Evolutionary conservation across 2,797 vertebrate species (phyloP).

Genomic region (Artibeus lituratus): DNA sequence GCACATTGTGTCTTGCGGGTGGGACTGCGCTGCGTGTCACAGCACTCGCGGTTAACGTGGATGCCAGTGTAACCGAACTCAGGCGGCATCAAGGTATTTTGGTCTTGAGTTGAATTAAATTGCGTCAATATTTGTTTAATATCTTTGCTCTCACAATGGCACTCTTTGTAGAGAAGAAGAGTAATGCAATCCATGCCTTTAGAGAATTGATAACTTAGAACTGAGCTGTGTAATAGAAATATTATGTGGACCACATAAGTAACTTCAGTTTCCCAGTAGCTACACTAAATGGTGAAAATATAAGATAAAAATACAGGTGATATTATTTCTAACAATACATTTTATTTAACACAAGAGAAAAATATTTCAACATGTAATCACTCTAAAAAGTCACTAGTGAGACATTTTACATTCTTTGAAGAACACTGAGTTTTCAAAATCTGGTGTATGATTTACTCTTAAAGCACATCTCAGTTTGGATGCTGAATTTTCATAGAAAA

Average conservation of each 20-base stretch:
- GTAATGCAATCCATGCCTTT: background rate
- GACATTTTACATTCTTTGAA: background rate
- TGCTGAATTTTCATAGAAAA: conserved; percentile 22
- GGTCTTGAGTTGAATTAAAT: conserved; percentile 14
- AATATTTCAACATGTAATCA: conserved; percentile 1
- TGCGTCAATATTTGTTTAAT: conserved; percentile 26
- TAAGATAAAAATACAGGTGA: background rate
- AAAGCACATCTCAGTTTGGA: background rate
- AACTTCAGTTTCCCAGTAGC: background rate
- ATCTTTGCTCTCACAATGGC: background rate
- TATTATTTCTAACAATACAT: background rate
- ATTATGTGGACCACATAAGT: background rate
- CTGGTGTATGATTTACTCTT: background rate
- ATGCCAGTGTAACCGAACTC: background rate
- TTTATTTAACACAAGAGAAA: background rate
- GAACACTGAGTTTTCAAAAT: background rate
- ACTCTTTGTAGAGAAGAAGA: background rate
- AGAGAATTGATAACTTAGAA: conserved; percentile 32
- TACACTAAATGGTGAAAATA: background rate
- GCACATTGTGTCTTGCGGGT: background rate
- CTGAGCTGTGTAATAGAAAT: background rate
- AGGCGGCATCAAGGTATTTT: background rate
- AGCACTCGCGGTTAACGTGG: background rate
- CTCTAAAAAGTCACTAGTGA: background rate
- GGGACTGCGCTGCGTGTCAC: background rate